phyloP scores from a whole-genome alignment of 2,888 invertebrate species.

The Nesidiocoris tenuis region DNA sequence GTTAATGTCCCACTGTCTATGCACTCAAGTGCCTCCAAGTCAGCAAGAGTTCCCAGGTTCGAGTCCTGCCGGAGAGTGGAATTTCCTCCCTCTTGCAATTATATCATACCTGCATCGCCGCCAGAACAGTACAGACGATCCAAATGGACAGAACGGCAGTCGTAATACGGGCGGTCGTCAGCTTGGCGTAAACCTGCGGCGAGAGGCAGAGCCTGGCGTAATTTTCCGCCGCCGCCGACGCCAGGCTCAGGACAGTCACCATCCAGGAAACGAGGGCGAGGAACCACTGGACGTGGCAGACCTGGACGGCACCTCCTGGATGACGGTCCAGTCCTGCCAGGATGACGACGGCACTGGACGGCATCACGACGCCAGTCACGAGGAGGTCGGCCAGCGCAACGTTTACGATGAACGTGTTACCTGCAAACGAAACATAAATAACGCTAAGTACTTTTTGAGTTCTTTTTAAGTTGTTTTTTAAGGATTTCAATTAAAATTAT shows the following conservation, averaged over 20 bases:
- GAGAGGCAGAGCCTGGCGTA: conserved; percentile 65
- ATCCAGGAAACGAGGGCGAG: conserved; percentile 66
- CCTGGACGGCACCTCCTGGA: conserved; percentile 57
- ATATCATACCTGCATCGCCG: conserved; percentile 57
- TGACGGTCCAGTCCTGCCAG: conserved; percentile 61
- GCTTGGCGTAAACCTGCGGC: conserved; percentile 56
- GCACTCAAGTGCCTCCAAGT: no score
- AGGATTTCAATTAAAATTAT: no score
- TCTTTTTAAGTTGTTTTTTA: no score
- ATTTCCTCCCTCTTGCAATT: no score
- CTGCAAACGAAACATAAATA: conserved; percentile 54
- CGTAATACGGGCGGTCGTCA: conserved; percentile 60
- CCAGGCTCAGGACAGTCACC: conserved; percentile 63
- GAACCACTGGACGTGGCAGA: conserved; percentile 69
- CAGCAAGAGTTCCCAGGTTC: no score
- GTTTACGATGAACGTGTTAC: conserved; percentile 69
- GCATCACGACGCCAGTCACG: conserved; percentile 68
- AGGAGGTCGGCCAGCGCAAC: conserved; percentile 71
- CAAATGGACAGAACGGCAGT: conserved; percentile 61
- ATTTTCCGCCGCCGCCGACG: conserved; percentile 67
- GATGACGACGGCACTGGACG: conserved; percentile 68
- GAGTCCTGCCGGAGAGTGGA: no score
- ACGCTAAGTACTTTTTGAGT: no score
- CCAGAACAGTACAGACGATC: conserved; percentile 59
- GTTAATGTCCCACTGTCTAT: no score